Base-by-base conservation (phyloP, 2,797 vertebrate genomes). In the Urophycis tenuis region DNA sequence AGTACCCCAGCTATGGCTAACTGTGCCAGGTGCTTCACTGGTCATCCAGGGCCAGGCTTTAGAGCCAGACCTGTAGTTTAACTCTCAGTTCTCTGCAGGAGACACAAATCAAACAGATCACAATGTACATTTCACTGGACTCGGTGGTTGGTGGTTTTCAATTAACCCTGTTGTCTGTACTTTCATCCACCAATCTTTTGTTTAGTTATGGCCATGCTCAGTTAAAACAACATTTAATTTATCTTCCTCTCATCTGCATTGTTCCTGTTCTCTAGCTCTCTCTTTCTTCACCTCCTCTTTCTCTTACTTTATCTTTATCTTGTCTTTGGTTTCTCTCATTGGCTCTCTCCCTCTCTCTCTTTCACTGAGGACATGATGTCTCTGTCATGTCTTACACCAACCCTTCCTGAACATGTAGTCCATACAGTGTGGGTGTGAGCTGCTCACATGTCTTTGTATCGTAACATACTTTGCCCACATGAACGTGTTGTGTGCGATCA, bases 61-160 rank as follows among this genome's bases (percentile, higher is more conserved):
- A 77, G 67, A 74, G 12, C 1, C 78, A 75, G 79, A 64, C 80
- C n/a, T 3, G 15, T 11, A n/a, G 77, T 86, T 81, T 11, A n/a
- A 76, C 85, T 81, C 71, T 78, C 75, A n/a, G 84, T 80, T 49
- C 75, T 64, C 75, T 83, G 39, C 80, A 81, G 80, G 78, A 81
- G 83, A 86, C 81, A 86, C 81, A 83, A 71, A 71, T 85, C 73
- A 77, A 82, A 81, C 80, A n/a, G n/a, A n/a, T n/a, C n/a, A 69
- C 76, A 80, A 34, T 7, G 33, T 76, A 74, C 71, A 77, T 45
- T 12, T 32, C n/a, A 25, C 67, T 15, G 12, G 25, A 31, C 69
- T 17, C 30, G 10, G 6, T 14, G n/a, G 14, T 25, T 6, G 12
- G 5, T 10, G 32, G 22, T 32, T 32, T 32, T 32, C 31, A 15